Conservation (phyloP, 2,888 invertebrate species). For the Drosophila subquinaria region DNA sequence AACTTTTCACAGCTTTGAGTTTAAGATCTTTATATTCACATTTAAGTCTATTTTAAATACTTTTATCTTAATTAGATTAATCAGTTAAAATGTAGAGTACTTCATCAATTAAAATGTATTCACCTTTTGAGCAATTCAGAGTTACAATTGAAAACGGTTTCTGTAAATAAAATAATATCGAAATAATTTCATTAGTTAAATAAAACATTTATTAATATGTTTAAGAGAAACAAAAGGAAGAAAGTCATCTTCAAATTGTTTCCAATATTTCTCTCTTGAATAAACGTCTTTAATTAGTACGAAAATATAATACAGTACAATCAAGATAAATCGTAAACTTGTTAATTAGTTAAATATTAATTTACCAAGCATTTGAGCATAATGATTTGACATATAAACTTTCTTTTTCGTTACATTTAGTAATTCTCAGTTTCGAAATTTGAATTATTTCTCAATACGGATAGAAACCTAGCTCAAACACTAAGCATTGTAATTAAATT, state of each 20-base stretch:
- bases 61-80: neutral
- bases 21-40: slow-evolving; percentile 7
- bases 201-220: neutral
- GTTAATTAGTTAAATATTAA: too few relatives aligned
- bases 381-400: too few relatives aligned
- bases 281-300: too few relatives aligned
- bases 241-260: neutral
- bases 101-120: slow-evolving; percentile 3
- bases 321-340: too few relatives aligned
- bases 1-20: neutral
- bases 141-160: neutral
- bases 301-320: too few relatives aligned
- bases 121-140: slow-evolving; percentile 28
- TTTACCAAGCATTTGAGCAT: too few relatives aligned
- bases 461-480: neutral
- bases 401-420: too few relatives aligned
- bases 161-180: slow-evolving; percentile 27
- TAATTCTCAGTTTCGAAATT: neutral
- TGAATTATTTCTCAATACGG: neutral
- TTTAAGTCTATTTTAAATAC: neutral
- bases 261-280: too few relatives aligned
- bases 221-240: neutral
- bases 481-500: neutral
- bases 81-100: neutral
- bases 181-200: slow-evolving; percentile 1